Conservation (phyloP, 2,113 vertebrate genomes). For the Atlantisia rogersi region DNA sequence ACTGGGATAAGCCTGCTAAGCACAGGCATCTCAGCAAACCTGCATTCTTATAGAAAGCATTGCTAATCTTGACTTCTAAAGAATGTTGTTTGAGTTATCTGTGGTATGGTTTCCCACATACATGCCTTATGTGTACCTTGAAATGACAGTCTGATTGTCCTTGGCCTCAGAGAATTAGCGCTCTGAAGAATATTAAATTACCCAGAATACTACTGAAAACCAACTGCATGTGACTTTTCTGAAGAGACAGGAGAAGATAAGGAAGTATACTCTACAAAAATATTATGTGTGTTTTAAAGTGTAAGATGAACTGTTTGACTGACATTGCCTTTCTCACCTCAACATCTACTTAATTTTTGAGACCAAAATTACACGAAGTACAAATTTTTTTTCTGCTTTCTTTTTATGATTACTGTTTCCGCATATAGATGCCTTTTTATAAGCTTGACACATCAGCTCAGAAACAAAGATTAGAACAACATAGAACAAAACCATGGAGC, state of each 20-base stretch:
- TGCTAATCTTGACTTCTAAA: neutral
- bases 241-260: neutral
- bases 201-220: neutral
- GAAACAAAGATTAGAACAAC: neutral
- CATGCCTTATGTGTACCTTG: neutral
- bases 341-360: neutral
- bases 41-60: neutral
- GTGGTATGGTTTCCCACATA: neutral
- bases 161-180: neutral
- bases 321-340: neutral
- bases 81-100: neutral
- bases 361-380: neutral
- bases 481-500: neutral
- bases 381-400: neutral
- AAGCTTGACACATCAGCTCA: neutral
- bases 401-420: neutral
- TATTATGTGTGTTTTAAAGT: neutral
- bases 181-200: neutral
- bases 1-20: neutral
- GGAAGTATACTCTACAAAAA: neutral
- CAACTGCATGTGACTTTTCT: neutral
- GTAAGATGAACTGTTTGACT: neutral
- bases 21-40: neutral
- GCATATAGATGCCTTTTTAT: neutral
- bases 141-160: neutral